Evolutionary conservation across 2,888 invertebrate genomes (phyloP), one percentile per base, ranked within the genome.

Genomic region (Drosophila phalerata): DNA sequence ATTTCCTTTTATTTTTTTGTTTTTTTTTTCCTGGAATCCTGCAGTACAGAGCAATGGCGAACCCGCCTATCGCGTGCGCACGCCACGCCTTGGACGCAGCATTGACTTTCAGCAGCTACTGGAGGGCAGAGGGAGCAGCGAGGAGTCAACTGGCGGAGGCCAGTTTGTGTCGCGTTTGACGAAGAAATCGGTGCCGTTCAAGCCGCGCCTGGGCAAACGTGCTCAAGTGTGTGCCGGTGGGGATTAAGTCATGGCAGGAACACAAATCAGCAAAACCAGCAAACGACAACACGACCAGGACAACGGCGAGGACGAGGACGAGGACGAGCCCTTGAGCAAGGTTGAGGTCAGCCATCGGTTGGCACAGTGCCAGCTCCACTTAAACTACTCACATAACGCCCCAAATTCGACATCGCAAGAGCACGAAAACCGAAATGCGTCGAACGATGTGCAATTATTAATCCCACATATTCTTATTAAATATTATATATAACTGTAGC

Each of bases 1-100:
- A 37, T 25, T 42, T 47, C 0, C 15, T 15, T 52, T 17, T 30
- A 19, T 15, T 15, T 40, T 55, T 15, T 9, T 17, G 15, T 45
- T 8, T n/a, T 73, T 38, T 13, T 8, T n/a, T 45, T 28, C 28
- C 37, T 45, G 13, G 19, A 30, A n/a, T 42, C n/a, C 42, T 68
- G 30, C 68, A 91, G 92, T 92, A 70, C 92, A 91, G 81, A 88
- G 75, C 69, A 84, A 56, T 43, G 81, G 79, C 45, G 92, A 92
- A 68, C 91, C 84, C 49, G 69, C 76, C 37, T 79, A 85, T 77
- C 90, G 90, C 80, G 84, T 90, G 86, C 90, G 91, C 64, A 93
- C 93, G 60, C 93, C 94, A 69, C 92, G 94, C 77, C 90, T 94
- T 67, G 94, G 94, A 47, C 92, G 94, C 73, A 93, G 93, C 83